phyloP scores from a whole-genome alignment of 2,888 invertebrate genomes.

The Phyllotreta striolata region DNA sequence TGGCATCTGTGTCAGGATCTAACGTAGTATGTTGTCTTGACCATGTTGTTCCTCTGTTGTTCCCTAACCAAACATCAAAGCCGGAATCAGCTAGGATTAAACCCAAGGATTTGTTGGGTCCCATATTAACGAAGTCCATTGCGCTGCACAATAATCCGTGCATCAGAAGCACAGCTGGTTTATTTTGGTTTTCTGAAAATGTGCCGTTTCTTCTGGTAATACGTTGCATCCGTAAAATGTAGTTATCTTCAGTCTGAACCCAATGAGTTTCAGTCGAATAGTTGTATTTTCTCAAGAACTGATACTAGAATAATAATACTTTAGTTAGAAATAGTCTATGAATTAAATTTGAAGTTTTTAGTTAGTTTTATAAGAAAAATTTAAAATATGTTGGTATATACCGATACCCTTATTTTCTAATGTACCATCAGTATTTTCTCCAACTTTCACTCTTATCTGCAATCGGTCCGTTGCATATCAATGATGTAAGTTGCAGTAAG shows the following conservation, averaged over 20 bases:
- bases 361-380: too few species aligned
- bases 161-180: conserved; percentile 69
- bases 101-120: conserved; percentile 69
- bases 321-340: neutral
- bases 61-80: conserved; percentile 84
- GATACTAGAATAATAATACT: conserved; percentile 15
- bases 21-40: conserved; percentile 65
- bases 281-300: conserved; percentile 52
- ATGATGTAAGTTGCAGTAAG: too few species aligned
- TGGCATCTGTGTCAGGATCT: conserved; percentile 58
- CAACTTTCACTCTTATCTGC: too few species aligned
- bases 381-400: neutral
- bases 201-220: conserved; percentile 58
- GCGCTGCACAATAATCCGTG: conserved; percentile 80
- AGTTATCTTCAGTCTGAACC: conserved; percentile 77
- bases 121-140: conserved; percentile 77
- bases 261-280: conserved; percentile 72
- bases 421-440: too few species aligned
- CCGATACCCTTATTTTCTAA: too few species aligned
- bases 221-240: conserved; percentile 77
- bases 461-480: too few species aligned
- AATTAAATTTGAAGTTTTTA: too few species aligned
- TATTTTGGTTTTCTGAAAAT: conserved; percentile 49
- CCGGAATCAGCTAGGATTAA: conserved; percentile 70
- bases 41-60: conserved; percentile 78